Percentiles rank a stretch among this genome's conserved stretches.
phyloP scores from a whole-genome alignment of 2,797 vertebrate species.

The Intellagama lesueurii region DNA sequence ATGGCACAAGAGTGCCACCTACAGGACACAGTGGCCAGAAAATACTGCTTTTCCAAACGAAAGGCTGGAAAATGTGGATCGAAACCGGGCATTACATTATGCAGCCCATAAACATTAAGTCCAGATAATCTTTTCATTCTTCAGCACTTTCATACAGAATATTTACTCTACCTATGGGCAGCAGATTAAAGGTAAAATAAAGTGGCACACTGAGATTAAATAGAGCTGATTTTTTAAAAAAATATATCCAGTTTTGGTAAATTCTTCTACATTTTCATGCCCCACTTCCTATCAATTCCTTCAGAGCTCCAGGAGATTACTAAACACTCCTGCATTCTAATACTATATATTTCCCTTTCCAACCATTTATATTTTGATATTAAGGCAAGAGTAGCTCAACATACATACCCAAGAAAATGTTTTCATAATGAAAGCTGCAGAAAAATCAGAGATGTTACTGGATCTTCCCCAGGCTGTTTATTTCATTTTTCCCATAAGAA shows the following conservation, averaged over 20 bases:
- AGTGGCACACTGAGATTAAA: conserved; percentile 38
- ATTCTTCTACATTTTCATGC: conserved; percentile 47
- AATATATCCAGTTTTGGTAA: conserved; percentile 39
- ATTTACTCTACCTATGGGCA: conserved; percentile 25
- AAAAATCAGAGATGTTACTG: conserved; percentile 43
- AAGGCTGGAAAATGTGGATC: not conserved
- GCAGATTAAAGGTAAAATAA: conserved; percentile 33
- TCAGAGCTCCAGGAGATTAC: conserved; percentile 34
- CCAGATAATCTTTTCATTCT: not conserved
- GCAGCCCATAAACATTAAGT: conserved; percentile 38
- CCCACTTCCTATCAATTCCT: conserved; percentile 48
- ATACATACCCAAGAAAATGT: conserved; percentile 30
- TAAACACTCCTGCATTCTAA: conserved; percentile 47
- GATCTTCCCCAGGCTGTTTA: not conserved
- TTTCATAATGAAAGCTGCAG: conserved; percentile 20
- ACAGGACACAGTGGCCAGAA: conserved; percentile 46
- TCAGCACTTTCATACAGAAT: conserved; percentile 34
- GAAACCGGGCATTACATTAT: not conserved
- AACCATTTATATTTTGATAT: conserved; percentile 36
- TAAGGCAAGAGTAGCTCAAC: conserved; percentile 53
- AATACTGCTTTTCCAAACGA: not conserved
- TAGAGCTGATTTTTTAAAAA: conserved; percentile 24
- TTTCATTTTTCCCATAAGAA: conserved; percentile 24
- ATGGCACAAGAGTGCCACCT: conserved; percentile 75
- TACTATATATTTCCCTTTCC: conserved; percentile 34